These are phyloP conservation scores for Orchesella cincta DNA, from an alignment of 1,140 invertebrate genomes.

Conservation along the genomic window DNA sequence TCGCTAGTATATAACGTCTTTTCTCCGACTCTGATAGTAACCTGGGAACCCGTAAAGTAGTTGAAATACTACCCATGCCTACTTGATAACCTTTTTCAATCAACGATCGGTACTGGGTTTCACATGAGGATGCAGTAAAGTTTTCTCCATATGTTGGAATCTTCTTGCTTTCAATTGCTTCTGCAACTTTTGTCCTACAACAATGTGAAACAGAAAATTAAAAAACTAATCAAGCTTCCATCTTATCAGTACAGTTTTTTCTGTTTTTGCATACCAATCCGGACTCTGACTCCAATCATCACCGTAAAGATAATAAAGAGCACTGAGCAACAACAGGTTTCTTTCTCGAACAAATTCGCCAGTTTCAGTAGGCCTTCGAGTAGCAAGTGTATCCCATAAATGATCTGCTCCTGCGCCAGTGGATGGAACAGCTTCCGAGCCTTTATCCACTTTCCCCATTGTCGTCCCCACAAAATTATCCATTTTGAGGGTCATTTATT, in stretches of 20 bases:
- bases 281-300: not conserved
- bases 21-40: not conserved
- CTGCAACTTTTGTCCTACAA: not conserved
- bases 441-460: too few relatives aligned
- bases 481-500: not conserved
- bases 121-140: not conserved
- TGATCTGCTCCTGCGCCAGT: not conserved
- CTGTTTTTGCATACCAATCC: not conserved
- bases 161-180: not conserved
- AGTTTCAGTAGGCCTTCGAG: too few relatives aligned
- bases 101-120: not conserved
- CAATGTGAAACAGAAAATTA: not conserved
- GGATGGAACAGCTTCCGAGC: not conserved
- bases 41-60: not conserved
- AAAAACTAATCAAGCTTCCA: not conserved
- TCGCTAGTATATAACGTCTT: not conserved
- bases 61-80: not conserved
- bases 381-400: not conserved
- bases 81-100: not conserved
- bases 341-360: not conserved
- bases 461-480: too few relatives aligned
- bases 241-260: not conserved
- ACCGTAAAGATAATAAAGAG: not conserved
- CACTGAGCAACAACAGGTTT: not conserved
- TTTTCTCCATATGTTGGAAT: not conserved